Percentiles rank a stretch among this genome's conserved stretches.
Evolutionary conservation across 2,113 vertebrate genomes (phyloP).

Genomic region (Caloenas nicobarica): DNA sequence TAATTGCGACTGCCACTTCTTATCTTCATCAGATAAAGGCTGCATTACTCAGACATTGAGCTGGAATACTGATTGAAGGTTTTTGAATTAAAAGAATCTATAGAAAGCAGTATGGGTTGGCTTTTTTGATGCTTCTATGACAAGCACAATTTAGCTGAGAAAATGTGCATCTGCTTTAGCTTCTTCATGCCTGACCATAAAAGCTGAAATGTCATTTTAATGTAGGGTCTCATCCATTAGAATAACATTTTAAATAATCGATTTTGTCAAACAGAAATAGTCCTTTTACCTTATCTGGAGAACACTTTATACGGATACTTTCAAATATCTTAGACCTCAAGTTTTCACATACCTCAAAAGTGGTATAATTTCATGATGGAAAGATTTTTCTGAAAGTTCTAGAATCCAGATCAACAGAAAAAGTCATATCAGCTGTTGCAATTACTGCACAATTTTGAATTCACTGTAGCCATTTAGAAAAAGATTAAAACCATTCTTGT

Average conservation of each 20-base stretch:
- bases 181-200: constrained; percentile 6
- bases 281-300: background rate
- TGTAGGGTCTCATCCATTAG: background rate
- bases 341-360: background rate
- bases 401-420: background rate
- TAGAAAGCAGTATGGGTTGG: background rate
- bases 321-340: background rate
- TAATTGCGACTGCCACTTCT: constrained; percentile 52
- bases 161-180: constrained; percentile 9
- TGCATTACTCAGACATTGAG: constrained; percentile 52
- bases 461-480: background rate
- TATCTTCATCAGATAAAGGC: constrained; percentile 63
- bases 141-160: constrained; percentile 35
- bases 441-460: background rate
- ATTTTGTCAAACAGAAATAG: background rate
- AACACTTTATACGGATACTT: background rate
- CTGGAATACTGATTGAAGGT: constrained; percentile 12
- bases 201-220: constrained; percentile 18
- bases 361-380: background rate
- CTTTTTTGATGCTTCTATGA: background rate
- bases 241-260: background rate
- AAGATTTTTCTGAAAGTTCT: background rate
- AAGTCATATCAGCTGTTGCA: background rate
- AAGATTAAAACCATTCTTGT: background rate
- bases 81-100: constrained; percentile 10